phyloP scores from a whole-genome alignment of 2,888 invertebrate genomes.

The Thelaira solivaga region DNA sequence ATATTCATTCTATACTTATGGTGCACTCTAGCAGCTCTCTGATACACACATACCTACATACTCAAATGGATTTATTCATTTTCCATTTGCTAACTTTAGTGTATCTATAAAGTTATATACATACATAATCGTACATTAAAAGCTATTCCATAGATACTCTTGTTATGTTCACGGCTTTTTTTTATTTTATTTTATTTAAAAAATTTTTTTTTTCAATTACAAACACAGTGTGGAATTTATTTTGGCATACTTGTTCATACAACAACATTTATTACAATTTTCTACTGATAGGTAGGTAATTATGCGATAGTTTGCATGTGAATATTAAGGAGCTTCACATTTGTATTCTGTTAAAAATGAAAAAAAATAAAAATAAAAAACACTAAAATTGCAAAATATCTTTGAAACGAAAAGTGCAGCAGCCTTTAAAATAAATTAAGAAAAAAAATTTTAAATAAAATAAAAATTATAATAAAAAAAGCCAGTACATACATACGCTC shows the following conservation, averaged over 20 bases:
- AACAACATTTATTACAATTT: constrained; percentile 13
- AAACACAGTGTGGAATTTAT: neutral
- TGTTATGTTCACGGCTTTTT: neutral
- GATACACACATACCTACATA: too few relatives aligned
- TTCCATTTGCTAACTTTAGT: neutral
- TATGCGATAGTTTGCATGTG: constrained; percentile 43
- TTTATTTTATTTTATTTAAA: too few relatives aligned
- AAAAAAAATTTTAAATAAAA: too few relatives aligned
- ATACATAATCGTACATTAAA: too few relatives aligned
- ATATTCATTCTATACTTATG: too few relatives aligned
- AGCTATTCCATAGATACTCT: neutral
- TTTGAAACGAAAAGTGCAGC: too few relatives aligned
- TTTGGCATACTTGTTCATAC: neutral
- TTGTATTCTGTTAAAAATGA: neutral
- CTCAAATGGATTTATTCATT: too few relatives aligned
- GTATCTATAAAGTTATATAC: neutral
- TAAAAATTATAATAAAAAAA: too few relatives aligned
- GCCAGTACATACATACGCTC: too few relatives aligned
- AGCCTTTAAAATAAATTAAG: neutral
- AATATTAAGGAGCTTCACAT: constrained; percentile 1
- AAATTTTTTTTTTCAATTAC: neutral
- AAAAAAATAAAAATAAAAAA: constrained; percentile 30
- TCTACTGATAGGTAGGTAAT: constrained; percentile 46
- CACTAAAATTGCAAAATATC: too few relatives aligned
- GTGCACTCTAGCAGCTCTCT: too few relatives aligned